These are phyloP conservation scores for Lordiphosa andalusiaca DNA, from an alignment of 2,888 invertebrate species.

Conservation along the genomic window DNA sequence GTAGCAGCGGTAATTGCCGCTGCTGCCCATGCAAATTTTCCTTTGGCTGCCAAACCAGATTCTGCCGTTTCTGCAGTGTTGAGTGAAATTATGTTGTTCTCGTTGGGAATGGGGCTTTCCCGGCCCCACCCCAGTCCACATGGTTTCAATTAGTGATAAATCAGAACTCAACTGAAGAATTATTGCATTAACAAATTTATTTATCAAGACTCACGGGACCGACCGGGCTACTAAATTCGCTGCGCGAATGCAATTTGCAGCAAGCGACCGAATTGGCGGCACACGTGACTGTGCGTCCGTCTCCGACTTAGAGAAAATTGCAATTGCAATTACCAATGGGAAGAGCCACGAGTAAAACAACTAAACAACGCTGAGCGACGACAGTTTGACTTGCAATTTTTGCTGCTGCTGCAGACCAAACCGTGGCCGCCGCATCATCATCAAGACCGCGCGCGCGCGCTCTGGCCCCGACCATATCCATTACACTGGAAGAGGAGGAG, in stretches of 20 bases:
- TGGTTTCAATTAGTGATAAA: slow-evolving; percentile 60
- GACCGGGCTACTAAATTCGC: slow-evolving; percentile 49
- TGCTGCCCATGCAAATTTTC: slow-evolving; percentile 54
- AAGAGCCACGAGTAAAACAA: slow-evolving; percentile 46
- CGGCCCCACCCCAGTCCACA: slow-evolving; percentile 16
- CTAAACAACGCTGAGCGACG: slow-evolving; percentile 64
- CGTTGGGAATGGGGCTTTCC: slow-evolving; percentile 24
- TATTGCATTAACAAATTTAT: slow-evolving; percentile 62
- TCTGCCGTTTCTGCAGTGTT: slow-evolving; percentile 12
- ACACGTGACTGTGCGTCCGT: slow-evolving; percentile 19
- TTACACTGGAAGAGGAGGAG: slow-evolving; percentile 33
- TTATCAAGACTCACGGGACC: slow-evolving; percentile 55
- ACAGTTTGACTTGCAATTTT: slow-evolving; percentile 71
- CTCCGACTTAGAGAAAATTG: slow-evolving; percentile 60
- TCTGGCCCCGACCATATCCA: slow-evolving; percentile 35
- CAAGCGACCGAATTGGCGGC: slow-evolving; percentile 2
- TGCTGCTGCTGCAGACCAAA: slow-evolving; percentile 34
- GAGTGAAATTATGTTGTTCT: slow-evolving; percentile 35
- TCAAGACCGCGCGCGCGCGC: slow-evolving; percentile 30
- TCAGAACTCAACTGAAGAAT: slow-evolving; percentile 32
- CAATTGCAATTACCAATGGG: slow-evolving; percentile 69
- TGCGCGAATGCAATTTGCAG: slow-evolving; percentile 61
- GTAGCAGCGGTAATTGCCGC: slow-evolving; percentile 63
- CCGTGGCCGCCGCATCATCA: slow-evolving; percentile 33
- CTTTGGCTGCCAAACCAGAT: slow-evolving; percentile 9